Base-by-base conservation (phyloP, 1,140 invertebrate genomes). In the Cyclargus thomasi region DNA sequence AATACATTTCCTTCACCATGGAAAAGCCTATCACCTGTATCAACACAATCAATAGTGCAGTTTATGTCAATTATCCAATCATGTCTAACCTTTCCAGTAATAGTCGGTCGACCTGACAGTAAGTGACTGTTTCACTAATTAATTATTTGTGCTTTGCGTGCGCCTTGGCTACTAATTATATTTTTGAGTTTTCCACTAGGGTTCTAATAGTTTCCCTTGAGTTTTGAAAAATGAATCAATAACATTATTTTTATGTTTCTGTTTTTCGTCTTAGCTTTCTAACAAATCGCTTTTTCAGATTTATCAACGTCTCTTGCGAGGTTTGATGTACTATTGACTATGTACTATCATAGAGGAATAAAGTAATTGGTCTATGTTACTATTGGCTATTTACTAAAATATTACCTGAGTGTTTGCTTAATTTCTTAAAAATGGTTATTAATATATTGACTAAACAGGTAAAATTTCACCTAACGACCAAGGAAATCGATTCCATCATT, bases 101-200 rank as follows among this genome's bases (percentile, higher is more conserved):
- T 21, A 47, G 39, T 47, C 39, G 39, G 39, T 47, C 39, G 39
- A 47, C 39, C 39, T 47, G 8, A 75, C 71, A 80, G 85, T 59
- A 85, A 89, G 86, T 87, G 86, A 87, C 81, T 84, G 70, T 69
- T 74, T 69, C 64, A 70, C 68, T 86, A 85, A 87, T 88, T 75
- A 88, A 86, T 87, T 86, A 87, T 86, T 87, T 83, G 77, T 82
- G 74, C 69, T 71, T 85, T 76, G 81, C 83, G 83, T 86, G 82
- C 79, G 62, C 71, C 72, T 74, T 73, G 74, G 62, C 63, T 71
- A 75, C 55, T 86, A 85, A 86, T 86, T 85, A 76, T 77, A 65
- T 70, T 65, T 62, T 72, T 68, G 70, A 57, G n/a, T 69, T 62
- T 68, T 74, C 20, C 18, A 59, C 20, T 47, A 47, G 39, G 39